Evolutionary conservation across 2,797 vertebrate genomes (phyloP).

Genomic region (Falco cherrug): DNA sequence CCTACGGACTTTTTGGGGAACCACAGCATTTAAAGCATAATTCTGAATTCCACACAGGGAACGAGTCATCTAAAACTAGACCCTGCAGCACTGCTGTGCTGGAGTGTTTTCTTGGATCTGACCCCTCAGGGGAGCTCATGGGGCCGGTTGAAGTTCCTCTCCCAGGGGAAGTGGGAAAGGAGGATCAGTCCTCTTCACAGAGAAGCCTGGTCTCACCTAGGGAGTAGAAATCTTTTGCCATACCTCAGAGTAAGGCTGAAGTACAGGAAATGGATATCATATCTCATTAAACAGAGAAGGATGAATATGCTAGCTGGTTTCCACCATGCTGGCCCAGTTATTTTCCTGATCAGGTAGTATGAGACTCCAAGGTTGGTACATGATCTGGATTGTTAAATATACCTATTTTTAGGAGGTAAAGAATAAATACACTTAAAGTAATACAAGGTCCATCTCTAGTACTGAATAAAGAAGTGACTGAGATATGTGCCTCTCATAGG

Average conservation of each 20-base stretch:
- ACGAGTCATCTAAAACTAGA: background rate
- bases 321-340: background rate
- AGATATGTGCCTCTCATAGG: background rate
- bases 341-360: background rate
- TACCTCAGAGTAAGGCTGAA: background rate
- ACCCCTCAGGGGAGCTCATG: accelerated
- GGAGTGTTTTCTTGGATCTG: background rate
- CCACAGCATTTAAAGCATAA: background rate
- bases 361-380: background rate
- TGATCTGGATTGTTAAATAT: background rate
- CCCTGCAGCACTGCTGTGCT: background rate
- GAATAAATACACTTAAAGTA: conserved; percentile 8
- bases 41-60: background rate
- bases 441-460: background rate
- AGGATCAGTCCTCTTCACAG: background rate
- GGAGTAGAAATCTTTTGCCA: background rate
- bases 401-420: background rate
- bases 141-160: background rate
- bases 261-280: background rate
- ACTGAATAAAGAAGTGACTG: background rate
- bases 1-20: background rate
- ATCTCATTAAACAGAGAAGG: background rate
- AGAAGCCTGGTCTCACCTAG: background rate
- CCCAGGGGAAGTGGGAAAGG: background rate
- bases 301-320: background rate